phyloP scores from a whole-genome alignment of 2,797 vertebrate species.

The Arremon brunneinucha region DNA sequence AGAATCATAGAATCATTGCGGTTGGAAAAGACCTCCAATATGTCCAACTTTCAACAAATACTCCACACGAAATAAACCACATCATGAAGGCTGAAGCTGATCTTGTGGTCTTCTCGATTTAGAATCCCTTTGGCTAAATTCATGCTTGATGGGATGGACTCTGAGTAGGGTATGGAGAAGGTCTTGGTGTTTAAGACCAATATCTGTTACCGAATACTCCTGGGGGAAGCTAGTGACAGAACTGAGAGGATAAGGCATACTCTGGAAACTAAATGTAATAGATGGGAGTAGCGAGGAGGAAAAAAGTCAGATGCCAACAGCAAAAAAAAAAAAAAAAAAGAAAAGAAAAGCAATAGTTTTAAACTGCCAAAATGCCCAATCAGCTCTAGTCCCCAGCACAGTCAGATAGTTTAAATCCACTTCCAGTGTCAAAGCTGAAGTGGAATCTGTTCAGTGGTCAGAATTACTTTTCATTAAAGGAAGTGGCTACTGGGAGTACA shows the following conservation, averaged over 20 bases:
- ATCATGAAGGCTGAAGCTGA: background rate
- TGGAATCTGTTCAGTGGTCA: conserved; percentile 24
- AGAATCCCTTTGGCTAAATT: background rate
- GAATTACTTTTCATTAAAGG: conserved; percentile 42
- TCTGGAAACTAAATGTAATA: background rate
- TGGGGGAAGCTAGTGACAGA: background rate
- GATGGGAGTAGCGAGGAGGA: background rate
- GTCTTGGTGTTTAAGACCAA: background rate
- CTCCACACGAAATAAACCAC: background rate
- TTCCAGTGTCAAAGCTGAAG: conserved; percentile 27
- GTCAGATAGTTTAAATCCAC: conserved; percentile 26
- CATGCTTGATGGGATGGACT: background rate
- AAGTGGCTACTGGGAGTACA: conserved; percentile 12
- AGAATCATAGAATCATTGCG: background rate
- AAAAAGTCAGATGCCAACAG: background rate
- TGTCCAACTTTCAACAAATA: background rate
- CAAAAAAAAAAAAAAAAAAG: background rate
- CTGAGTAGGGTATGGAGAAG: background rate
- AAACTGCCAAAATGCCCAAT: conserved; percentile 10
- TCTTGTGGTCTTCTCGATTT: background rate
- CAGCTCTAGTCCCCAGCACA: background rate
- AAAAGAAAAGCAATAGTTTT: background rate
- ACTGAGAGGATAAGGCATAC: background rate
- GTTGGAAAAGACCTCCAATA: background rate
- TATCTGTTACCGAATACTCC: background rate